phyloP scores from a whole-genome alignment of 1,140 invertebrate genomes.

The Drosophila parabipectinata region DNA sequence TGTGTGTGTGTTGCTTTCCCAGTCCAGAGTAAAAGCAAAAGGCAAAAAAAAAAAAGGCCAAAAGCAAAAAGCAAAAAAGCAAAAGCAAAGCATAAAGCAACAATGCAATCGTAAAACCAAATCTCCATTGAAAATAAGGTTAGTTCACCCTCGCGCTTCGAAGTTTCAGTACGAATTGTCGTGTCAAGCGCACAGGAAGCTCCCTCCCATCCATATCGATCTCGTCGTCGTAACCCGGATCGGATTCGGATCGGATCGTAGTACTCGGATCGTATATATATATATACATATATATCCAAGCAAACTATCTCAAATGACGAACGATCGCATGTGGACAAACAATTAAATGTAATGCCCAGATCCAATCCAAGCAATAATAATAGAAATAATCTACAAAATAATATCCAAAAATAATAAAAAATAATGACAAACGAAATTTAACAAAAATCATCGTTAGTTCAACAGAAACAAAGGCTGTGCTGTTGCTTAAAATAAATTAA shows the following conservation, averaged over 20 bases:
- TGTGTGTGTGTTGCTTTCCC: constrained; percentile 3
- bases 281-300: neutral
- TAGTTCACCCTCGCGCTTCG: constrained; percentile 58
- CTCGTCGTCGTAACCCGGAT: constrained; percentile 29
- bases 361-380: constrained; percentile 11
- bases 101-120: constrained; percentile 56
- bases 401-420: neutral
- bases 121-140: constrained; percentile 71
- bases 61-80: constrained; percentile 6
- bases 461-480: neutral
- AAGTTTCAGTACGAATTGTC: constrained; percentile 69
- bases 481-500: neutral
- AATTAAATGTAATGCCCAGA: constrained; percentile 37
- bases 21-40: constrained; percentile 1
- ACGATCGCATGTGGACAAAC: constrained; percentile 33
- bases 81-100: constrained; percentile 26
- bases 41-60: neutral
- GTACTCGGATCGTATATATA: neutral
- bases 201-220: constrained; percentile 16
- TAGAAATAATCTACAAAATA: constrained; percentile 9
- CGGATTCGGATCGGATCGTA: constrained; percentile 24
- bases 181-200: constrained; percentile 74
- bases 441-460: neutral
- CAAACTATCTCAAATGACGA: constrained; percentile 1
- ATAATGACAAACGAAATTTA: neutral